Evolutionary conservation across 2,797 vertebrate genomes (phyloP), one percentile per base, ranked within the genome.

Genomic region (Phrynocephalus vlangalii): DNA sequence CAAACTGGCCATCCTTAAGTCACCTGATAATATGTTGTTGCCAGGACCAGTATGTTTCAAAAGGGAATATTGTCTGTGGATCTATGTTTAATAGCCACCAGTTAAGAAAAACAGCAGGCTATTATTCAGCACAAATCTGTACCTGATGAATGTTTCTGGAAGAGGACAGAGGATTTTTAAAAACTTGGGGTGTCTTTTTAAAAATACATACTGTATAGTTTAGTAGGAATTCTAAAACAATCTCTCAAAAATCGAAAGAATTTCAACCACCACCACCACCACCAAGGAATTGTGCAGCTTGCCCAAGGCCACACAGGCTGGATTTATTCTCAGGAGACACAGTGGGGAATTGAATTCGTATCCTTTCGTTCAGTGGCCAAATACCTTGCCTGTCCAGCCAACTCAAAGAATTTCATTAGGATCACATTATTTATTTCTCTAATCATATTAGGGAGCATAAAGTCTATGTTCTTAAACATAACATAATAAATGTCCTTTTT

Each of bases 41-140:
- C 91, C 89, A 88, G 75, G 94, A 82, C 80, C n/a, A 85, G 85
- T 83, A 87, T 56, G 83, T 83, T 10, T 84, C 50, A 92, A n/a
- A 38, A 1, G 75, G 44, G 33, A 72, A 33, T 38, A 44, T 68
- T 75, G 44, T 88, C 70, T 28, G 48, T 67, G 70, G 33, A 52
- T 87, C 50, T 83, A 28, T 79, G 28, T 83, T 63, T 72, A 66
- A 38, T 48, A 79, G 71, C 52, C 63, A 82, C 10, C 82, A n/a
- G 48, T 82, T 28, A 28, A 79, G 13, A 67, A 72, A 28, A n/a
- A n/a, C 16, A 5, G 20, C 2, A 70, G 66, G 50, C 66, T 78
- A 26, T 44, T 78, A 15, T 38, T 82, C 13, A 52, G 26, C 70
- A 76, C 44, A 60, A 50, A 18, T 63, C 38, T 26, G 71, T 66